Conservation (phyloP, 2,797 vertebrate species). For the Takifugu rubripes region DNA sequence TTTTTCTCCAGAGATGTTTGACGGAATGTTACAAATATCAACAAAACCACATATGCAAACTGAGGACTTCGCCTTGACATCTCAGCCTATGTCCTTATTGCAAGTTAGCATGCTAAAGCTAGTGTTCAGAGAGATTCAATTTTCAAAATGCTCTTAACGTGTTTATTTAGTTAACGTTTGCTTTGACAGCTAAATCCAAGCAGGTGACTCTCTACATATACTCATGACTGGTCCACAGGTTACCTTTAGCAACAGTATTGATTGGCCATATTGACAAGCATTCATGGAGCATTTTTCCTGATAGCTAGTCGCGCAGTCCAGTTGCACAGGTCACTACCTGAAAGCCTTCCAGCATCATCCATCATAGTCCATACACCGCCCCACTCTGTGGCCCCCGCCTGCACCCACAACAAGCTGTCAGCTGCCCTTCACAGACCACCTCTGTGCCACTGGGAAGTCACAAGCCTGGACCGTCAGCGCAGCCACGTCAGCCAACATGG, state of each 20-base stretch:
- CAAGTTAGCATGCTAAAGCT: too few relatives aligned
- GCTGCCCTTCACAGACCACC: constrained; percentile 45
- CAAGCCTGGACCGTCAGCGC: constrained; percentile 22
- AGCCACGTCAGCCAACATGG: constrained; percentile 36
- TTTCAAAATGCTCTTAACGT: neutral
- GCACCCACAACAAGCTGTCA: constrained; percentile 45
- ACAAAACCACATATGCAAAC: too few relatives aligned
- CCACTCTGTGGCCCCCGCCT: constrained; percentile 19
- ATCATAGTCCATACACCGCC: constrained; percentile 46
- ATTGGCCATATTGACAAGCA: constrained; percentile 40
- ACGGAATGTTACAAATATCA: too few relatives aligned
- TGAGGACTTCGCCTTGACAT: too few relatives aligned
- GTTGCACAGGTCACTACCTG: constrained; percentile 53
- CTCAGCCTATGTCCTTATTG: too few relatives aligned
- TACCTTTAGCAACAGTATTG: constrained; percentile 37
- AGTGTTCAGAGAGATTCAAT: too few relatives aligned
- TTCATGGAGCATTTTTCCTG: constrained; percentile 46
- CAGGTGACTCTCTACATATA: constrained; percentile 26
- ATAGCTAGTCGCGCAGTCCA: constrained; percentile 43
- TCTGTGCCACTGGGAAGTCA: constrained; percentile 29
- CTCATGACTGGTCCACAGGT: constrained; percentile 21
- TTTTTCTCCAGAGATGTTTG: neutral
- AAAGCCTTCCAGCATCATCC: constrained; percentile 57
- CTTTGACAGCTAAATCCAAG: constrained; percentile 11
- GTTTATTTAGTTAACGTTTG: constrained; percentile 1